These are phyloP conservation scores for Premnoplex brunnescens DNA, from an alignment of 2,797 vertebrate genomes.

Conservation along the genomic window DNA sequence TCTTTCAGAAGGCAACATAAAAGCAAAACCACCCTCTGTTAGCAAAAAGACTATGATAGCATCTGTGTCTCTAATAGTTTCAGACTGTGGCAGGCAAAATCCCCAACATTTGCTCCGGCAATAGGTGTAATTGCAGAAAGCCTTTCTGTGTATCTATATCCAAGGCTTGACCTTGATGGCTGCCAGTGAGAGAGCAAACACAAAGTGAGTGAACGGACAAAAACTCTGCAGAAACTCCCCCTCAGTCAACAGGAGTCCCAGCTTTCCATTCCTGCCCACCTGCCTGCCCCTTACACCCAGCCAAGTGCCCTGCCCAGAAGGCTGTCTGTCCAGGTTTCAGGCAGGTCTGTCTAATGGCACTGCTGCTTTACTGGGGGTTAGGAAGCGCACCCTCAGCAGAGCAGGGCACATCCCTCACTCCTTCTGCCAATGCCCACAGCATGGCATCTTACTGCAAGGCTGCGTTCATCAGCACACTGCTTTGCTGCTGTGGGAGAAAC, in stretches of 20 bases:
- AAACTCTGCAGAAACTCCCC: neutral
- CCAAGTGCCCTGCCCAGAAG: fast-evolving
- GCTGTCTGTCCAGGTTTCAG: neutral
- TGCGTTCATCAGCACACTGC: fast-evolving
- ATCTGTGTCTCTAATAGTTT: neutral
- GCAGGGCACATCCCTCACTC: fast-evolving
- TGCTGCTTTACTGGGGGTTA: fast-evolving
- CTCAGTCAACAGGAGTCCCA: neutral
- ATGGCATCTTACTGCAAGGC: fast-evolving
- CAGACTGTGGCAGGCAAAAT: neutral
- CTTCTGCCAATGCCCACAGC: fast-evolving
- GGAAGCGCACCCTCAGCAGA: neutral
- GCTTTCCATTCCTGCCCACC: neutral
- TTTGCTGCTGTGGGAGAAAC: neutral
- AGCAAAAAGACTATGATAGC: neutral
- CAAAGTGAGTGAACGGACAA: neutral
- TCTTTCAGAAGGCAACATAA: neutral
- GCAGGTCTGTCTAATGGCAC: neutral
- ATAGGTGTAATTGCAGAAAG: neutral
- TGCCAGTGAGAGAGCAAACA: neutral
- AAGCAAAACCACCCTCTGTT: neutral
- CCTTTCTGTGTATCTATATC: fast-evolving
- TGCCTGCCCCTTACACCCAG: no score
- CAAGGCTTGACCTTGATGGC: neutral
- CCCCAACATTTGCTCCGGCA: neutral